Conservation (phyloP, 2,888 invertebrate species). For the Calameuta idolon region DNA sequence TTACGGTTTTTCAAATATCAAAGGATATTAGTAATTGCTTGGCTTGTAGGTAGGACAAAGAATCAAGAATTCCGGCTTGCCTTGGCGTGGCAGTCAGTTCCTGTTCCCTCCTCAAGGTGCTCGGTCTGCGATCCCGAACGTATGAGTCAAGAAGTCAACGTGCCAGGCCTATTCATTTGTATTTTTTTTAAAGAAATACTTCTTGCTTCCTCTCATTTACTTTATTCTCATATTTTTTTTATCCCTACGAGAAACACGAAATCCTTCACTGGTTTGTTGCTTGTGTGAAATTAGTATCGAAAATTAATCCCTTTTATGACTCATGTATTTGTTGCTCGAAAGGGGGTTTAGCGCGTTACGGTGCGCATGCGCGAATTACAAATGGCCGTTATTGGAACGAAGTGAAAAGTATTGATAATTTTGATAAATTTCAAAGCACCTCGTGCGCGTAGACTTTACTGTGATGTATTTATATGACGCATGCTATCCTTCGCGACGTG, state of each 20-base stretch:
- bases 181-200: background rate
- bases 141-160: slow-evolving; percentile 48
- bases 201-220: background rate
- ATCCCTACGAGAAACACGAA: background rate
- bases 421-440: background rate
- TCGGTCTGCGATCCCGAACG: slow-evolving; percentile 15
- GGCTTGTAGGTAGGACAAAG: background rate
- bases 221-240: background rate
- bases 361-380: background rate
- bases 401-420: background rate
- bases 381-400: background rate
- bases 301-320: background rate
- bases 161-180: slow-evolving; percentile 25
- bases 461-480: background rate
- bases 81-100: slow-evolving; percentile 50
- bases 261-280: background rate
- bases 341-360: background rate
- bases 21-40: background rate
- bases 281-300: background rate
- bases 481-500: background rate
- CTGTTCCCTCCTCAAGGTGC: slow-evolving; percentile 55
- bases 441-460: background rate
- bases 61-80: slow-evolving; percentile 44
- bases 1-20: background rate
- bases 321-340: background rate